phyloP scores from a whole-genome alignment of 2,888 invertebrate genomes.

The Bombylius discolor region DNA sequence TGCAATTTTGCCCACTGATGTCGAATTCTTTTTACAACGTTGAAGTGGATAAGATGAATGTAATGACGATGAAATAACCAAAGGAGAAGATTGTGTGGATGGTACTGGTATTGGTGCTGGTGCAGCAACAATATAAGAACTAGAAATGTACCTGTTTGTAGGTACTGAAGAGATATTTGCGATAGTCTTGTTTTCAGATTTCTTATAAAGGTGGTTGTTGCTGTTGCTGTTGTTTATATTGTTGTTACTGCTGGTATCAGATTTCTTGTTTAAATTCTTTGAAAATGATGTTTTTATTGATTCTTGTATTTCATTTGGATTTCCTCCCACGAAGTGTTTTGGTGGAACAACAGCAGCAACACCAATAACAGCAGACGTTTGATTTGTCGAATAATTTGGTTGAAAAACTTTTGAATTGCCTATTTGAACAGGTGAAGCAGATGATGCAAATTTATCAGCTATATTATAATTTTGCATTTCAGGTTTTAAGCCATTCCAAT shows the following conservation, averaged over 20 bases:
- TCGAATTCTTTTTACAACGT: conserved; percentile 1
- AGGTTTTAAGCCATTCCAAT: neutral
- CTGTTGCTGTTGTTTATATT: neutral
- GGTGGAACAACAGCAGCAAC: no score
- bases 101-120: neutral
- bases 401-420: neutral
- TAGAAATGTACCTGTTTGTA: neutral
- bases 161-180: neutral
- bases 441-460: neutral
- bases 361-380: no score
- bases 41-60: neutral
- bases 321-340: neutral
- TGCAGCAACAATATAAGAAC: neutral
- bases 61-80: neutral
- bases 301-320: neutral
- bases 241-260: neutral
- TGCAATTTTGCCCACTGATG: conserved; percentile 1
- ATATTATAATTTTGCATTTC: neutral
- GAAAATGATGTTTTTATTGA: neutral
- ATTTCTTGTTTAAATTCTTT: neutral
- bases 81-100: neutral
- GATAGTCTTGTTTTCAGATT: neutral
- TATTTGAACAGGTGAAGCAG: neutral
- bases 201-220: neutral
- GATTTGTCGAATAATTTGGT: neutral